Evolutionary conservation across 2,113 vertebrate genomes (phyloP), one percentile per base, ranked within the genome.

Genomic region (Setophaga kirtlandii): DNA sequence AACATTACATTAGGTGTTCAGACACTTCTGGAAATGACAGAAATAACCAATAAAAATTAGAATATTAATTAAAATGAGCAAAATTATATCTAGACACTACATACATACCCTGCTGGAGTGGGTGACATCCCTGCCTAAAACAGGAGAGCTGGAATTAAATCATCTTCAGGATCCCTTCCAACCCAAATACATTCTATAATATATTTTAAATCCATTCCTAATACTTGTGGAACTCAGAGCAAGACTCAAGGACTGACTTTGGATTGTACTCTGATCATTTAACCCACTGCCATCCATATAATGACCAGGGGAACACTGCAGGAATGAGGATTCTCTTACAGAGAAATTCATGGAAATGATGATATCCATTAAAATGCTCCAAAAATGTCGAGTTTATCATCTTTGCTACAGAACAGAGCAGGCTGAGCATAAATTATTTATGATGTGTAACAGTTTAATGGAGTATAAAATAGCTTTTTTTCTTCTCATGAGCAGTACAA

Each of bases 401-500:
- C 93, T 95, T 60, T 83, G 87, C 96, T 90, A 94, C 78, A 97
- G 96, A 95, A 96, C 41, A 83, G 93, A 95, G 94, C 80, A 78
- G 84, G 80, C 74, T 62, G 80, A 82, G 89, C 86, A 96, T 97
- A 98, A 97, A 98, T 98, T 97, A 98, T 98, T 98, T 97, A 98
- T 97, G 97, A 98, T 86, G 93, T 94, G 81, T 93, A 97, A 97
- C 96, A 97, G 95, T 97, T 97, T 98, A 98, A 98, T 97, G 97
- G 96, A 96, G 97, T 98, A 98, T 98, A 98, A 98, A 98, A 98
- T 94, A 94, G 95, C 96, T 93, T 96, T 89, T 89, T 96, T 97
- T 93, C 62, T 94, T 52, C 89, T 96, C 92, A 78, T 68, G 56
- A 84, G 96, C 84, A 94, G 92, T 79, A 94, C 94, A 97, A 97